Evolutionary conservation across 2,888 invertebrate genomes (phyloP), one percentile per base, ranked within the genome.

Genomic region (Trissolcus japonicus): DNA sequence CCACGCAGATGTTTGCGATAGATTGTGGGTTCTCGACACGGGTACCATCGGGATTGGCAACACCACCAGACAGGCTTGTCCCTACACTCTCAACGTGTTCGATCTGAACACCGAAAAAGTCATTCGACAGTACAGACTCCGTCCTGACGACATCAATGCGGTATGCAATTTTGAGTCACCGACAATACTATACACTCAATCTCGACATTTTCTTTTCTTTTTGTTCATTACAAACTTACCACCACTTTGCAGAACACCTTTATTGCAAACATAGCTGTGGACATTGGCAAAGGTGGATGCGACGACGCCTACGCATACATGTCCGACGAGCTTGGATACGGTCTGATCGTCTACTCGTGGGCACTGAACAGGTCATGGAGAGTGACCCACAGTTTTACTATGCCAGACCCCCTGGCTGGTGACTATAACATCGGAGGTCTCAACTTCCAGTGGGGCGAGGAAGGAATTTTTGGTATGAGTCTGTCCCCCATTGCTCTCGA

Each of bases 251-350:
- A 89, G 62, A 92, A 94, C 50, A 95, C 95, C 0, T 95, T 95
- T 87, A 95, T 96, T 77, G 95, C 95, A n/a, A 96, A 95, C 84
- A 94, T 95, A 69, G 95, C 94, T n/a, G 92, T 95, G 1, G 96
- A 96, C 84, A 91, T 94, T 79, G 94, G 95, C 35, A 91, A 91
- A 81, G 84, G 85, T 54, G 91, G 90, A 51, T 95, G 95, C 84
- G 94, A 95, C 2, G 95, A 95, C 84, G 92, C 94, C 0, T 94
- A 91, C 84, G 95, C 95, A 0, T 95, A 95, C 87, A 92, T 95
- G 89, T 94, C 95, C 0, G 95, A 96, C 85, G 95, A 95, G 86
- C 90, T 95, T 19, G 95, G 95, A 60, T 95, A 95, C 82, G 95
- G 95, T 0, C 90, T 96, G 19, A 93, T 96, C 66, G 93, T 93